A percentile compares a stretch with the other conserved stretches of the same genome.
phyloP scores from a whole-genome alignment of 2,888 invertebrate species.

The Tuberolachnus salignus region DNA sequence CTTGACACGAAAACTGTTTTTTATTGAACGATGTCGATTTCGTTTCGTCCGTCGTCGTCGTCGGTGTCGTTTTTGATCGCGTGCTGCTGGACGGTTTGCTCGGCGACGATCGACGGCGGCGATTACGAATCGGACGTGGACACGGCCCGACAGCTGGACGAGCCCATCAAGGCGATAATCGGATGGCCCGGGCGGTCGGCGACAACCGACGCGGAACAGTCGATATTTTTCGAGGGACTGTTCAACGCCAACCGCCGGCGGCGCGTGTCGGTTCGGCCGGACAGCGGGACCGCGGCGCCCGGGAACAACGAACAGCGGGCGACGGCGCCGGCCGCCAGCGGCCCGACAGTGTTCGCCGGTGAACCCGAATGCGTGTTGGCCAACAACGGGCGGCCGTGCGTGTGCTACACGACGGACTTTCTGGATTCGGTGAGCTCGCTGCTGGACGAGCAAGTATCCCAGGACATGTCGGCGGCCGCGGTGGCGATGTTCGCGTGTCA shows the following conservation, averaged over 20 bases:
- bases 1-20: no score
- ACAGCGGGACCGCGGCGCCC: neutral
- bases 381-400: conserved; percentile 11
- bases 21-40: no score
- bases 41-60: no score
- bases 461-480: no score
- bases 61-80: no score
- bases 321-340: neutral
- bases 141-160: no score
- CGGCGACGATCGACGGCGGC: no score
- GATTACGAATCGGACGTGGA: no score
- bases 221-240: neutral
- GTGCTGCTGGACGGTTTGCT: no score
- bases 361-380: conserved; percentile 4
- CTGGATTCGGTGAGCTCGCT: neutral
- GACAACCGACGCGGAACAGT: no score
- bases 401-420: conserved; percentile 14
- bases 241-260: neutral
- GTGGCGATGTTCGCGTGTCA: neutral
- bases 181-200: no score
- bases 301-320: neutral
- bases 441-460: neutral
- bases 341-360: neutral
- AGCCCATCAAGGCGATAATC: no score
- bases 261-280: neutral